These are phyloP conservation scores for Ailuropoda melanoleuca DNA, from an alignment of 2,113 vertebrate genomes.

Conservation along the genomic window DNA sequence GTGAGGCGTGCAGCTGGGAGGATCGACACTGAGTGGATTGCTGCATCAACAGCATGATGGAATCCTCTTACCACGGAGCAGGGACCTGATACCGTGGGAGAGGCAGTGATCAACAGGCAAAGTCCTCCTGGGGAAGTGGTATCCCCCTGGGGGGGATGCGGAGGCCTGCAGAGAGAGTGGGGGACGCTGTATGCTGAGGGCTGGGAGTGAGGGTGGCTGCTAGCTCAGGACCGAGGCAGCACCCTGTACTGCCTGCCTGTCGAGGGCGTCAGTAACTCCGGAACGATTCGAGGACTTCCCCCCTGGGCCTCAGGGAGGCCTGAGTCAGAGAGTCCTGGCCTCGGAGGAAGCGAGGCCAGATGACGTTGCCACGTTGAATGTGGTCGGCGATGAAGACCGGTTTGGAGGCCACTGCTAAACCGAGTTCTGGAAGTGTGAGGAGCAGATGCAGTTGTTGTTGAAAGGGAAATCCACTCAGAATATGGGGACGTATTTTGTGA, in stretches of 20 bases:
- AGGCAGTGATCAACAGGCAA: neutral
- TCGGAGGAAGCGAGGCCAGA: neutral
- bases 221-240: neutral
- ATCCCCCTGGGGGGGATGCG: neutral
- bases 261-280: neutral
- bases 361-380: neutral
- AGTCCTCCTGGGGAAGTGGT: neutral
- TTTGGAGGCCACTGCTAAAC: neutral
- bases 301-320: neutral
- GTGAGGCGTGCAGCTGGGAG: neutral
- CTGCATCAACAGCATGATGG: neutral
- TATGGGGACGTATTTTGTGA: neutral
- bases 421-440: neutral
- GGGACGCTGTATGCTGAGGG: neutral
- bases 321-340: neutral
- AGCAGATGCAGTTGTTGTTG: neutral
- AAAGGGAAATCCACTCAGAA: neutral
- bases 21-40: neutral
- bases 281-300: neutral
- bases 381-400: neutral
- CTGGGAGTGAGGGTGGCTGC: neutral
- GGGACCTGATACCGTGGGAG: neutral
- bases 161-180: neutral
- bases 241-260: neutral
- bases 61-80: neutral